phyloP scores from a whole-genome alignment of 1,140 invertebrate genomes.

The Brachionus calyciflorus region DNA sequence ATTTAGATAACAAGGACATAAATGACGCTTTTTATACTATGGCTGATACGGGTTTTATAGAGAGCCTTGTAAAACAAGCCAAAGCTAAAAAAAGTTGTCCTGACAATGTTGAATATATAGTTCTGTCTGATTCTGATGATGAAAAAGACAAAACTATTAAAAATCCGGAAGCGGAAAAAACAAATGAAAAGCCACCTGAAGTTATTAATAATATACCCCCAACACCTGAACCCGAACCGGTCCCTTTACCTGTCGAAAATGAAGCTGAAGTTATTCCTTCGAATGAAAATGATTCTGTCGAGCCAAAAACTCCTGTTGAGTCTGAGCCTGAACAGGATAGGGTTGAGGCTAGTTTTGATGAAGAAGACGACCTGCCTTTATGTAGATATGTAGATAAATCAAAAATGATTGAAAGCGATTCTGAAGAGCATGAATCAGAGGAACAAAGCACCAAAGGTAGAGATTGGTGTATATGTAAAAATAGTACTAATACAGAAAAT shows the following conservation, averaged over 20 bases:
- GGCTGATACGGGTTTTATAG: background rate
- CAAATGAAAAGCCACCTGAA: too few species aligned
- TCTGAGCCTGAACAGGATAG: too few species aligned
- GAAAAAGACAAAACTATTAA: background rate
- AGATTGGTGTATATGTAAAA: slow-evolving; percentile 8
- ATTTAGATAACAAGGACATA: background rate
- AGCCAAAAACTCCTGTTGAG: too few species aligned
- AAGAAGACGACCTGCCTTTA: background rate
- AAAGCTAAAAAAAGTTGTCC: background rate
- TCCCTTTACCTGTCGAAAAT: too few species aligned
- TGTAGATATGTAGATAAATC: background rate
- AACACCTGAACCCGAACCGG: too few species aligned
- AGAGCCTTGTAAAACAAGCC: background rate
- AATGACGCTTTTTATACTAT: background rate
- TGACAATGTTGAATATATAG: background rate
- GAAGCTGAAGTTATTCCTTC: too few species aligned
- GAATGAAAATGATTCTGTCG: too few species aligned
- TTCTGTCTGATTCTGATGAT: background rate
- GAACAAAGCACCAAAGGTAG: too few species aligned
- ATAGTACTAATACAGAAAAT: background rate
- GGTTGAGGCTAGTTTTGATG: background rate
- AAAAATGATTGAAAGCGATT: background rate
- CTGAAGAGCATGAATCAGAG: background rate
- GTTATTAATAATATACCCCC: too few species aligned
- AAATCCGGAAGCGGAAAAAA: background rate